Evolutionary conservation across 2,113 vertebrate genomes (phyloP).

Genomic region (Candoia aspera): DNA sequence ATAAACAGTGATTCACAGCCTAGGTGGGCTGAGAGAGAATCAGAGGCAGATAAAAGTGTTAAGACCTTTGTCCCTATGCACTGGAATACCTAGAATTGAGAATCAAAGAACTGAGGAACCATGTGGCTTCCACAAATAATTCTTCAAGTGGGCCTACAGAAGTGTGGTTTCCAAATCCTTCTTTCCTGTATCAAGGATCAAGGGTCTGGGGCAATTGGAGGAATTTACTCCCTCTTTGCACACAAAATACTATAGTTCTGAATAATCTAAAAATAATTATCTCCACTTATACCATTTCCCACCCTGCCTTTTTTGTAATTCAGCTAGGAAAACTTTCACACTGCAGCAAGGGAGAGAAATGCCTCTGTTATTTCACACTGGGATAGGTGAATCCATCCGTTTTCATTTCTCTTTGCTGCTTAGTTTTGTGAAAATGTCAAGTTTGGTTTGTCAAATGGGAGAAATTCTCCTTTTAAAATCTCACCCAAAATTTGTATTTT

Average conservation of each 20-base stretch:
- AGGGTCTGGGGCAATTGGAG: not conserved
- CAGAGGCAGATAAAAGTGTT: too few relatives aligned
- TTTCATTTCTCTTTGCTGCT: not conserved
- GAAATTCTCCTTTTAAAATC: not conserved
- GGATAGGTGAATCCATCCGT: not conserved
- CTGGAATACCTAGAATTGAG: too few relatives aligned
- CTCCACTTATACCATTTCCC: not conserved
- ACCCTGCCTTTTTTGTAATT: slow-evolving; percentile 6
- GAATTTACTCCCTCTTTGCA: not conserved
- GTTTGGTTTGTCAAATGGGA: not conserved
- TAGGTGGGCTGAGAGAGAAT: too few relatives aligned
- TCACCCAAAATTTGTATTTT: not conserved
- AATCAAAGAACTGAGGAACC: too few relatives aligned
- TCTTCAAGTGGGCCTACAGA: not conserved
- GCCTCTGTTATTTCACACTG: not conserved
- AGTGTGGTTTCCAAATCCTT: not conserved
- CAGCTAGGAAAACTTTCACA: not conserved
- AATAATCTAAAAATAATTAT: slow-evolving; percentile 18
- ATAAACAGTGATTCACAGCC: too few relatives aligned
- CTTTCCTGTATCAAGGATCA: not conserved
- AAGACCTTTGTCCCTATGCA: too few relatives aligned
- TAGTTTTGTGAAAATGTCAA: not conserved
- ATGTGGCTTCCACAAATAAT: not conserved
- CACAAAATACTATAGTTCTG: not conserved
- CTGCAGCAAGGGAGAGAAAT: not conserved